Evolutionary conservation across 2,797 vertebrate genomes (phyloP).

Genomic region (Melanotaenia trifasciata): DNA sequence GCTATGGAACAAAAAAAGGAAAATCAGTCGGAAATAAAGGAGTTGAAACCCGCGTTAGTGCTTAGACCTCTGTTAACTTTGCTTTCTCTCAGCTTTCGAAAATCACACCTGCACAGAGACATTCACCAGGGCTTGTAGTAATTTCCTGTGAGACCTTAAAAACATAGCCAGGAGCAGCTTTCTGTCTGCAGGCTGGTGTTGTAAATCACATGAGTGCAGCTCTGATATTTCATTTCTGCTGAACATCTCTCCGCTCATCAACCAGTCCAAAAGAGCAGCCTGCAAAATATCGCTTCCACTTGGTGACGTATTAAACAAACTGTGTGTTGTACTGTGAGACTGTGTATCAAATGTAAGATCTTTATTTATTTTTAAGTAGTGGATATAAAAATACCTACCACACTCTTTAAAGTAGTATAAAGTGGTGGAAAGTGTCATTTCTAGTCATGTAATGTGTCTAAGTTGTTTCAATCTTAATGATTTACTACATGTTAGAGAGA

Average conservation of each 20-base stretch:
- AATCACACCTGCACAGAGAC: slow-evolving; percentile 60
- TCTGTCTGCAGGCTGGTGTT: slow-evolving; percentile 49
- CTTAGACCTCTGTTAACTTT: slow-evolving; percentile 26
- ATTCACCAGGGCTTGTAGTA: slow-evolving; percentile 58
- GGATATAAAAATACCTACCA: background rate
- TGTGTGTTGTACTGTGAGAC: slow-evolving; percentile 15
- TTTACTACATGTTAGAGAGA: background rate
- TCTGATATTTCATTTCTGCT: slow-evolving; percentile 72
- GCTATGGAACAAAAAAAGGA: slow-evolving; percentile 28
- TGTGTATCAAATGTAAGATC: slow-evolving; percentile 30
- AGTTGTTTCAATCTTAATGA: background rate
- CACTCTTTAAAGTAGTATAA: background rate
- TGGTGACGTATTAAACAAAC: slow-evolving; percentile 58
- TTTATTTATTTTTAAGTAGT: slow-evolving; percentile 28
- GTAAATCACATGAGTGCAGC: slow-evolving; percentile 63
- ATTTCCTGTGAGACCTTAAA: slow-evolving; percentile 73
- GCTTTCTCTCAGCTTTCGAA: slow-evolving; percentile 39
- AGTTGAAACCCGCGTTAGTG: slow-evolving; percentile 41
- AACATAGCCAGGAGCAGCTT: slow-evolving; percentile 46
- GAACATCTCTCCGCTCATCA: slow-evolving; percentile 66
- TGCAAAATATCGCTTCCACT: slow-evolving; percentile 63
- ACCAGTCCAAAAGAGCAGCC: slow-evolving; percentile 64
- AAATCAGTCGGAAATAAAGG: slow-evolving; percentile 26
- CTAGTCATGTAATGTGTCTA: background rate
- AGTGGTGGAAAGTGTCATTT: background rate